Evolutionary conservation across 2,797 vertebrate species (phyloP).

Genomic region (Lerista edwardsae): DNA sequence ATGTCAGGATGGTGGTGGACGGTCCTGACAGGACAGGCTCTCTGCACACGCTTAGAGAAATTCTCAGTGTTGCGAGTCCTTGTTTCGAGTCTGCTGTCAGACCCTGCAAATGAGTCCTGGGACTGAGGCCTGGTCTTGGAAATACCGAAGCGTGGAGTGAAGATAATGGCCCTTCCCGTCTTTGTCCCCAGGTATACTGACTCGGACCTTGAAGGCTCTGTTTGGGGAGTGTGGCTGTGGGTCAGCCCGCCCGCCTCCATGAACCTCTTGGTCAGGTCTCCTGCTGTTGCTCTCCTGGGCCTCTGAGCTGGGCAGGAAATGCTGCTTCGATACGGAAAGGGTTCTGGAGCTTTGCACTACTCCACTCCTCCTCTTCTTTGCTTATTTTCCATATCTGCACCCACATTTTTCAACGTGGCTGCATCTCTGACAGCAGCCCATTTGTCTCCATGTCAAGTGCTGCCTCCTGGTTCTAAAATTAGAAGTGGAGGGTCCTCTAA

Average conservation of each 20-base stretch:
- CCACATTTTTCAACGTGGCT: not conserved
- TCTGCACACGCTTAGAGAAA: not conserved
- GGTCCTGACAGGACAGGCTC: not conserved
- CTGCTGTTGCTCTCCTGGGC: not conserved
- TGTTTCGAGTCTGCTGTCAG: not conserved
- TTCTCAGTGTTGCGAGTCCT: not conserved
- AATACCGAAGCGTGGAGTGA: not conserved
- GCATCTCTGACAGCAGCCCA: not conserved
- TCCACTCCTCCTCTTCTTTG: not conserved
- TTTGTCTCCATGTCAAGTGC: conserved; percentile 15
- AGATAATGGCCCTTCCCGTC: not conserved
- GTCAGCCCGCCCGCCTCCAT: not conserved
- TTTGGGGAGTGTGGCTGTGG: not conserved
- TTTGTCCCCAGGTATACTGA: not conserved
- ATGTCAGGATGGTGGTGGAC: too few relatives aligned
- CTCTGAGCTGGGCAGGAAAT: not conserved
- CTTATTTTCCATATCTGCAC: not conserved
- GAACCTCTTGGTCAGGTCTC: not conserved
- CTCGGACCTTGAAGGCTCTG: not conserved
- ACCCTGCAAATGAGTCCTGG: too few relatives aligned
- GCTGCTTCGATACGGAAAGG: not conserved
- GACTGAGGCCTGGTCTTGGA: not conserved
- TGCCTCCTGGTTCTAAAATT: not conserved
- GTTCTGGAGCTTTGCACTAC: not conserved
- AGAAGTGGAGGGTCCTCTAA: not conserved